These are phyloP conservation scores for Agonopterix alstromeriana DNA, from an alignment of 2,888 invertebrate species.

Conservation along the genomic window DNA sequence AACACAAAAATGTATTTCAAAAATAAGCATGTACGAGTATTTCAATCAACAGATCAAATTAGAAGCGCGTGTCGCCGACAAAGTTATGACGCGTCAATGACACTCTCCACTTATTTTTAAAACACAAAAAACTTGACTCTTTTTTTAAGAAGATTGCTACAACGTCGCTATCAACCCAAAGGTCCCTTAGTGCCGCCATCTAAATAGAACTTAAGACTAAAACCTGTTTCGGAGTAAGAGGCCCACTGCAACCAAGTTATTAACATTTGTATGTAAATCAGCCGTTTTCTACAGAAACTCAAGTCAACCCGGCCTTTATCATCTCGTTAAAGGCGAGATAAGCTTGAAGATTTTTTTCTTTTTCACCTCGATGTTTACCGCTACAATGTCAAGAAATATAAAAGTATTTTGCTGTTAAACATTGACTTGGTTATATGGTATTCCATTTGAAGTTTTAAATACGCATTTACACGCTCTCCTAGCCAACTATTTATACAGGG, in stretches of 20 bases:
- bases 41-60: no score
- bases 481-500: no score
- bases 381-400: background rate
- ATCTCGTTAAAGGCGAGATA: conserved; percentile 50
- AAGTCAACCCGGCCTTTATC: conserved; percentile 53
- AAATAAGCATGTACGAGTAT: no score
- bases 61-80: no score
- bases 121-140: no score
- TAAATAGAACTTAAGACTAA: conserved; percentile 13
- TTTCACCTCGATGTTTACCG: conserved; percentile 7
- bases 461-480: no score
- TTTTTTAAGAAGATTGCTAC: background rate
- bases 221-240: conserved; percentile 32
- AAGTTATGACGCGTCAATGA: no score
- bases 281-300: conserved; percentile 47
- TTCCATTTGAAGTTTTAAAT: no score
- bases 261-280: conserved; percentile 70
- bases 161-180: background rate
- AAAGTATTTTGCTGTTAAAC: background rate
- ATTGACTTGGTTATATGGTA: background rate
- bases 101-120: no score
- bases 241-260: conserved; percentile 50
- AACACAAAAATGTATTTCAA: no score
- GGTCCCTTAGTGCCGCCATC: conserved; percentile 1
- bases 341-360: conserved; percentile 36